Conservation (phyloP, 1,140 invertebrate species). For the Theocolax elegans region DNA sequence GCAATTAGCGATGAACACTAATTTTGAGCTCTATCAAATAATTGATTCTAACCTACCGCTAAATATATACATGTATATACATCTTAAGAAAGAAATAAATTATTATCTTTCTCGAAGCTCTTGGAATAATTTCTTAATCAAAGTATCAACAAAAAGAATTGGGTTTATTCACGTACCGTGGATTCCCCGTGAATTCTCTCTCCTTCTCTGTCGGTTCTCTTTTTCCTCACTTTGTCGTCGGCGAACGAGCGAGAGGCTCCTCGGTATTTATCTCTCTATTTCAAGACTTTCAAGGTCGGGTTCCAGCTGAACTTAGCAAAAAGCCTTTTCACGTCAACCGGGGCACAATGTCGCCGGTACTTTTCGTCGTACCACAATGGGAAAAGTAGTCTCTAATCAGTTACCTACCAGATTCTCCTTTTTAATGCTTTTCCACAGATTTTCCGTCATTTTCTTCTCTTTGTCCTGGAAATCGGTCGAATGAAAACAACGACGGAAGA, state of each 20-base stretch:
- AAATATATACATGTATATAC: no score
- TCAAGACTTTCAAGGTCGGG: constrained; percentile 23
- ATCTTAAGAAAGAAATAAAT: no score
- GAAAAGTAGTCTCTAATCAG: constrained; percentile 12
- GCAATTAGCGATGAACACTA: no score
- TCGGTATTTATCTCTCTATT: constrained; percentile 1
- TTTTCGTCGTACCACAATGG: constrained; percentile 16
- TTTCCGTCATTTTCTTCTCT: neutral
- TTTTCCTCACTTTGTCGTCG: neutral
- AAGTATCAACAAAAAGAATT: neutral
- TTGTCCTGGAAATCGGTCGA: neutral
- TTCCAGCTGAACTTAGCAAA: neutral
- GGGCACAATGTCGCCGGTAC: neutral
- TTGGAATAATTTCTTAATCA: no score
- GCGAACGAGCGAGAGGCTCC: neutral
- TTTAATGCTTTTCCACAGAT: neutral
- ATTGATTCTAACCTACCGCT: no score
- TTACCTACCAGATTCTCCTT: neutral
- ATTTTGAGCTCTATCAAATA: no score
- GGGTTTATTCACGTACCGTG: no score
- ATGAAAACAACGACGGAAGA: neutral
- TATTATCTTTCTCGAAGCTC: no score
- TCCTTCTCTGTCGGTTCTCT: neutral
- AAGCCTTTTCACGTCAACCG: neutral
- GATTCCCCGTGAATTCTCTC: no score